Evolutionary conservation across 2,888 invertebrate genomes (phyloP).

Genomic region (Lepidocyrtoides sp.): DNA sequence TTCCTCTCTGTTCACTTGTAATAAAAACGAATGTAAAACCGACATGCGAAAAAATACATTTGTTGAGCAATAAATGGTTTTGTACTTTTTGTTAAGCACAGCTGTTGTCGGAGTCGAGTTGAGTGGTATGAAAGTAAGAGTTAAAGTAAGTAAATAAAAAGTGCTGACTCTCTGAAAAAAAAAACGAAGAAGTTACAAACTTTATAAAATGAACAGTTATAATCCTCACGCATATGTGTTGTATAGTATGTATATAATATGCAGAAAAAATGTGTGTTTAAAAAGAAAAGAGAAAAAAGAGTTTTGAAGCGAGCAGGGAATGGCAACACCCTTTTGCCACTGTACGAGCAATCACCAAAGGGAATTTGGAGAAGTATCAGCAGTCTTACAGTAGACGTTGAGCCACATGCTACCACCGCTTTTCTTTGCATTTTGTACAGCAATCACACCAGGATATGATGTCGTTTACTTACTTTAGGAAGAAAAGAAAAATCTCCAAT

Average conservation of each 20-base stretch:
- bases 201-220: neutral
- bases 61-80: slow-evolving; percentile 47
- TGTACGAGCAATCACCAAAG: slow-evolving; percentile 43
- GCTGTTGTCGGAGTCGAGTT: slow-evolving; percentile 1
- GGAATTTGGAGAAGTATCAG: slow-evolving; percentile 20
- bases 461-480: slow-evolving; percentile 50
- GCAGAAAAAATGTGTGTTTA: neutral
- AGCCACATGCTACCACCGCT: slow-evolving; percentile 36
- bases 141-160: slow-evolving; percentile 34
- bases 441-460: slow-evolving; percentile 57
- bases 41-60: slow-evolving; percentile 46
- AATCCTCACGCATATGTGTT: neutral
- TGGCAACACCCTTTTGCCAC: slow-evolving; percentile 37
- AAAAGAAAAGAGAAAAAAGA: neutral
- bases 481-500: slow-evolving; percentile 57
- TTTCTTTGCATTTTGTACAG: slow-evolving; percentile 45
- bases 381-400: neutral
- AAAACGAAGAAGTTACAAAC: neutral
- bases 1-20: slow-evolving; percentile 20
- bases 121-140: slow-evolving; percentile 25
- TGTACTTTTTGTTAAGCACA: slow-evolving; percentile 35
- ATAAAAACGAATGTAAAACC: slow-evolving; percentile 50
- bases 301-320: slow-evolving; percentile 22
- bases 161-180: slow-evolving; percentile 30
- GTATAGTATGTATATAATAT: neutral